A percentile compares a stretch with the other conserved stretches of the same genome.
Conservation (phyloP, 2,797 vertebrate genomes). For the Parauchenoglanis punctatus region DNA sequence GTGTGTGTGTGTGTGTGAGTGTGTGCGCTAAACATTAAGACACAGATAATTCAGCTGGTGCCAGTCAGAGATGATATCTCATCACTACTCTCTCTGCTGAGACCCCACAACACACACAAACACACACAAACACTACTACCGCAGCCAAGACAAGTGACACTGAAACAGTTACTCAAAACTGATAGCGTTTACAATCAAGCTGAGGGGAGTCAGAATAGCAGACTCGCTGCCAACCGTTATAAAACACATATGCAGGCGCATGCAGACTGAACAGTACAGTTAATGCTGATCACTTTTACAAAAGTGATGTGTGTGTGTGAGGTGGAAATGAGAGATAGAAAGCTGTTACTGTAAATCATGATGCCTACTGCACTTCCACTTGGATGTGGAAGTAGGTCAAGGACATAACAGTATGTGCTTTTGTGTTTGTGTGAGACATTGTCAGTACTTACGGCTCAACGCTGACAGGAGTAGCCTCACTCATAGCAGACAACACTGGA, state of each 20-base stretch:
- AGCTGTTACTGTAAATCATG: constrained; percentile 1
- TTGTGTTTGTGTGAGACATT: constrained; percentile 2
- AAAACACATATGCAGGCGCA: neutral
- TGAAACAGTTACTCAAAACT: constrained; percentile 24
- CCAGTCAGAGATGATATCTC: constrained; percentile 59
- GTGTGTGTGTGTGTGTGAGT: constrained; percentile 7
- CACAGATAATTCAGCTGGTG: constrained; percentile 57
- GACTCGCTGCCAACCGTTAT: neutral
- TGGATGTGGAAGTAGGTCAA: constrained; percentile 31
- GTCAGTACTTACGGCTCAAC: constrained; percentile 94
- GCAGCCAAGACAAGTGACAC: constrained; percentile 15
- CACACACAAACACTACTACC: constrained; percentile 11
- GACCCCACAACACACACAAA: constrained; percentile 22
- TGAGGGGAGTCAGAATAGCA: neutral
- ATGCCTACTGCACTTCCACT: neutral
- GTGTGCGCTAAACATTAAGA: constrained; percentile 8
- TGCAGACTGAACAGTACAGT: neutral
- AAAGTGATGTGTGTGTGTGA: neutral
- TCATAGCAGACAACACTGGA: constrained; percentile 88
- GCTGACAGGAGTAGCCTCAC: constrained; percentile 94
- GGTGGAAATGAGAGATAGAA: neutral
- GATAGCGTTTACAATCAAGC: neutral
- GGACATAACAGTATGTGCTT: constrained; percentile 3
- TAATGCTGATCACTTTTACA: neutral
- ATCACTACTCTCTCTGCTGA: constrained; percentile 49